These are phyloP conservation scores for Sphenopsis melanotis DNA, from an alignment of 2,797 vertebrate genomes.

Conservation along the genomic window DNA sequence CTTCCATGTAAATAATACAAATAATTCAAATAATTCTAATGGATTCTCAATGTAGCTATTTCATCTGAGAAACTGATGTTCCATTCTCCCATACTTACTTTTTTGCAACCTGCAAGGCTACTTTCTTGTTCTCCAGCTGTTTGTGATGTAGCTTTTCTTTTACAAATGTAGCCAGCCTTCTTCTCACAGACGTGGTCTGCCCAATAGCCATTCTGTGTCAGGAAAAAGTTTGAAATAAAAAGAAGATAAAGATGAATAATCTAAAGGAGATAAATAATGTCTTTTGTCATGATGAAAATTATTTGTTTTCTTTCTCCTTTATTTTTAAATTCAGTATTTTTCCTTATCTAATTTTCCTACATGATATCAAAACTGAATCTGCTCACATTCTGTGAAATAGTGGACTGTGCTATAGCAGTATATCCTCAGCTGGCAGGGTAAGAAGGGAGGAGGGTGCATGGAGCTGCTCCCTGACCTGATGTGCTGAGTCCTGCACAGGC, in stretches of 20 bases:
- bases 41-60: background rate
- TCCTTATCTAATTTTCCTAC: background rate
- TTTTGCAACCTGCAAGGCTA: slow-evolving; percentile 76
- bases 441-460: background rate
- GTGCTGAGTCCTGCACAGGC: background rate
- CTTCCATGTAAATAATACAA: background rate
- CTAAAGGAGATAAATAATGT: background rate
- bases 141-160: slow-evolving; percentile 77
- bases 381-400: background rate
- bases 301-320: background rate
- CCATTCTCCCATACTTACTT: slow-evolving; percentile 70
- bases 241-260: background rate
- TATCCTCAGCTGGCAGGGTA: background rate
- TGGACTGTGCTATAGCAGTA: background rate
- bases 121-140: slow-evolving; percentile 50
- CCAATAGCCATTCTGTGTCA: slow-evolving; percentile 84
- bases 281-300: background rate
- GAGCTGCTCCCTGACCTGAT: background rate
- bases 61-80: fast-evolving
- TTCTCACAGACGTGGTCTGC: slow-evolving; percentile 84
- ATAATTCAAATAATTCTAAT: background rate
- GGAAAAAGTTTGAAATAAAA: background rate
- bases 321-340: background rate
- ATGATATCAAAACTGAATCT: background rate
- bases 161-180: slow-evolving; percentile 84